Conservation (phyloP, 2,888 invertebrate genomes). For the Pollenia labialis region DNA sequence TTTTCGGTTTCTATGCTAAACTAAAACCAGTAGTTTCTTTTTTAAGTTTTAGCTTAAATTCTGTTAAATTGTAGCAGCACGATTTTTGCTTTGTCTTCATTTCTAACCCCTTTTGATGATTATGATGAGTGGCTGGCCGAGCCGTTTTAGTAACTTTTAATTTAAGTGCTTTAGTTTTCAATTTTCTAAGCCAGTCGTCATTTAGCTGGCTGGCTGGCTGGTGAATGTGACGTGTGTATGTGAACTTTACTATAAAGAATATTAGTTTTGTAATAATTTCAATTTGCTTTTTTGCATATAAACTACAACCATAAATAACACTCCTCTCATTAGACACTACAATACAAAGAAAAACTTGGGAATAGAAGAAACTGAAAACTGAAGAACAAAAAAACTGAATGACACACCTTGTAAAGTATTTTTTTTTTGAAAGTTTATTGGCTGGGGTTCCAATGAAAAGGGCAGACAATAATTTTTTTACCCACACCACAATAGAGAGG, state of each 20-base stretch:
- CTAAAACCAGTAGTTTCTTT: constrained; percentile 50
- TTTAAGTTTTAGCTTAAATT: neutral
- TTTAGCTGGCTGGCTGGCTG: neutral
- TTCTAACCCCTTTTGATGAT: constrained; percentile 20
- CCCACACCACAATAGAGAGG: no score
- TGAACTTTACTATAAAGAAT: constrained; percentile 67
- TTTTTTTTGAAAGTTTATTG: constrained; percentile 2
- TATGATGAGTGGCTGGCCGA: constrained; percentile 32
- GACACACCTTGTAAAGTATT: constrained; percentile 71
- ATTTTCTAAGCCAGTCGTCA: constrained; percentile 19
- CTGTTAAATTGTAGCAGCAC: constrained; percentile 64
- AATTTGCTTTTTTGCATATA: constrained; percentile 64
- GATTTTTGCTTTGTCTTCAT: constrained; percentile 24
- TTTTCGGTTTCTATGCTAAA: constrained; percentile 26
- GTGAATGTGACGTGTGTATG: neutral
- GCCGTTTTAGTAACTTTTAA: constrained; percentile 34
- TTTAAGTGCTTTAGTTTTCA: constrained; percentile 52
- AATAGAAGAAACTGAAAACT: constrained; percentile 13
- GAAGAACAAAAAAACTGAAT: constrained; percentile 18
- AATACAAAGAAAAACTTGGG: constrained; percentile 8
- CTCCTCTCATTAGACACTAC: constrained; percentile 63
- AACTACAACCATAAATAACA: constrained; percentile 57
- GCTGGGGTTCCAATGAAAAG: constrained; percentile 59
- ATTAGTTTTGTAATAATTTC: constrained; percentile 28
- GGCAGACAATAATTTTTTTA: constrained; percentile 31